Conservation (phyloP, 2,888 invertebrate genomes). For the Nomada ruficornis region DNA sequence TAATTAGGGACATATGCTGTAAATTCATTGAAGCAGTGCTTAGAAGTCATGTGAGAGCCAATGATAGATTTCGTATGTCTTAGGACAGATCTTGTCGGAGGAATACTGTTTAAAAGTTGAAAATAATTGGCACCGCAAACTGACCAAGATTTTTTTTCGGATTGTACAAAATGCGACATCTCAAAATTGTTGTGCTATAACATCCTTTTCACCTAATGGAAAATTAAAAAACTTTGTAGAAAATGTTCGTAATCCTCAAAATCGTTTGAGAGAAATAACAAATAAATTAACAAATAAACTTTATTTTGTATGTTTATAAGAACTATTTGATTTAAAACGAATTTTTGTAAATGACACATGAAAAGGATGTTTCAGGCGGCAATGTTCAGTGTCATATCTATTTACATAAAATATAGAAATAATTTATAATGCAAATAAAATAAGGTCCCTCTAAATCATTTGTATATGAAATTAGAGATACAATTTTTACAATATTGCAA, state of each 20-base stretch:
- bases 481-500: slow-evolving; percentile 33
- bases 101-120: slow-evolving; percentile 37
- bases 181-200: slow-evolving; percentile 9
- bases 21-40: slow-evolving; percentile 57
- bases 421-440: slow-evolving; percentile 31
- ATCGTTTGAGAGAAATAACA: background rate
- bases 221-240: background rate
- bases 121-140: slow-evolving; percentile 42
- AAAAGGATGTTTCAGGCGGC: slow-evolving; percentile 8
- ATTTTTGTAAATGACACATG: background rate
- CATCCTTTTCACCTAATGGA: background rate
- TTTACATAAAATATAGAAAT: slow-evolving; percentile 23
- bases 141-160: slow-evolving; percentile 3
- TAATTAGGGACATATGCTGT: slow-evolving; percentile 55
- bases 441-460: slow-evolving; percentile 25
- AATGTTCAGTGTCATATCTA: slow-evolving; percentile 3
- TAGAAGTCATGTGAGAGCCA: slow-evolving; percentile 54
- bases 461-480: slow-evolving; percentile 25
- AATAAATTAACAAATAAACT: background rate
- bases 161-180: slow-evolving; percentile 6
- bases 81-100: slow-evolving; percentile 39
- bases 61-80: slow-evolving; percentile 41
- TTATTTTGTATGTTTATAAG: background rate
- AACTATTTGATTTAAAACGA: background rate
- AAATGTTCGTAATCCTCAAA: background rate